These are phyloP conservation scores for Arizona elegans DNA, from an alignment of 2,113 vertebrate genomes.

Conservation along the genomic window DNA sequence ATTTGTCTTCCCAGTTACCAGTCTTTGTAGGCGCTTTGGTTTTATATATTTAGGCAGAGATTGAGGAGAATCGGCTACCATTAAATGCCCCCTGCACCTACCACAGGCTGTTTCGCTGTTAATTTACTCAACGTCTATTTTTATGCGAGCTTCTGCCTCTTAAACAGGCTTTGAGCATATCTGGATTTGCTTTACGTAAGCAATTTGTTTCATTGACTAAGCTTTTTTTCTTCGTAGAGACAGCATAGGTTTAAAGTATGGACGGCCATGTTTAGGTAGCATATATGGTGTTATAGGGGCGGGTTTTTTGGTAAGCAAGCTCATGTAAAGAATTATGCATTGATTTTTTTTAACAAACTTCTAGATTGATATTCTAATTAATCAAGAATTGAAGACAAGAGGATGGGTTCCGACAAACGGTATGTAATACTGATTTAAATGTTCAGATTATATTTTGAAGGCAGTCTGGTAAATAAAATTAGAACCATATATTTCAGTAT, in stretches of 20 bases:
- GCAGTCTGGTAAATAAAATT: neutral
- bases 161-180: neutral
- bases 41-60: neutral
- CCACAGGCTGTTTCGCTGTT: neutral
- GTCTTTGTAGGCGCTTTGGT: neutral
- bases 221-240: neutral
- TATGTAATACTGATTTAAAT: constrained; percentile 57
- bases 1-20: neutral
- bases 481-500: neutral
- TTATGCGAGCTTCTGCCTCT: neutral
- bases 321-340: neutral
- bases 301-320: neutral
- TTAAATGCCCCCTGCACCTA: neutral
- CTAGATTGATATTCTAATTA: neutral
- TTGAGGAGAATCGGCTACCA: neutral
- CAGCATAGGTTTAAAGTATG: neutral
- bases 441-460: neutral
- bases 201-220: neutral
- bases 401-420: constrained; percentile 95
- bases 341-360: neutral
- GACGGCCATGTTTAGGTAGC: neutral
- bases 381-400: constrained; percentile 28
- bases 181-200: neutral
- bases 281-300: neutral
- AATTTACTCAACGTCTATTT: neutral